Percentiles rank a stretch among this genome's conserved stretches.
These are phyloP conservation scores for Coturnix japonica DNA, from an alignment of 2,113 vertebrate species.

Conservation along the genomic window DNA sequence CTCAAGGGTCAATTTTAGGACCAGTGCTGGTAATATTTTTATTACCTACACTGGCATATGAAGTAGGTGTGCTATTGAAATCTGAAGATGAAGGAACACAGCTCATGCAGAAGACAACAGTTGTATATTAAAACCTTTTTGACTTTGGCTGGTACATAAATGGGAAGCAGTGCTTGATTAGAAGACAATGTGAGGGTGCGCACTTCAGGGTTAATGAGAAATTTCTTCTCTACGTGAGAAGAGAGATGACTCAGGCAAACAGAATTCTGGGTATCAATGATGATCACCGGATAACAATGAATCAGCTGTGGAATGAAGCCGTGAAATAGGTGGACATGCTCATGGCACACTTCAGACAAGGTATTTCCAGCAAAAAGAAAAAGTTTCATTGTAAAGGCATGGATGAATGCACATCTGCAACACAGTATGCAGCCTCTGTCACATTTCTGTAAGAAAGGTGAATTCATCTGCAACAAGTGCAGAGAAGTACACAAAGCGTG, in stretches of 20 bases:
- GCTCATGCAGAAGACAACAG: background rate
- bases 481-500: background rate
- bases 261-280: background rate
- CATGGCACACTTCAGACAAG: background rate
- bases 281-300: background rate
- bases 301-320: fast-evolving
- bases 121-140: background rate
- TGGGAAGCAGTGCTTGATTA: background rate
- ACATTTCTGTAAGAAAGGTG: background rate
- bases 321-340: background rate
- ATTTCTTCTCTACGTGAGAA: background rate
- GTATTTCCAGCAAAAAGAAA: background rate
- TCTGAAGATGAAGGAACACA: background rate
- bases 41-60: background rate
- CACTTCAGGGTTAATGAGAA: background rate
- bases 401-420: background rate
- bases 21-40: background rate
- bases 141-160: background rate
- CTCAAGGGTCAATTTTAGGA: background rate
- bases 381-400: background rate
- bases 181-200: background rate
- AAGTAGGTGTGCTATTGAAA: background rate
- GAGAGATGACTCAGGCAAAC: background rate
- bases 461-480: background rate
- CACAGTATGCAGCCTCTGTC: background rate